phyloP scores from a whole-genome alignment of 2,888 invertebrate species.

The Perithous albicinctus region DNA sequence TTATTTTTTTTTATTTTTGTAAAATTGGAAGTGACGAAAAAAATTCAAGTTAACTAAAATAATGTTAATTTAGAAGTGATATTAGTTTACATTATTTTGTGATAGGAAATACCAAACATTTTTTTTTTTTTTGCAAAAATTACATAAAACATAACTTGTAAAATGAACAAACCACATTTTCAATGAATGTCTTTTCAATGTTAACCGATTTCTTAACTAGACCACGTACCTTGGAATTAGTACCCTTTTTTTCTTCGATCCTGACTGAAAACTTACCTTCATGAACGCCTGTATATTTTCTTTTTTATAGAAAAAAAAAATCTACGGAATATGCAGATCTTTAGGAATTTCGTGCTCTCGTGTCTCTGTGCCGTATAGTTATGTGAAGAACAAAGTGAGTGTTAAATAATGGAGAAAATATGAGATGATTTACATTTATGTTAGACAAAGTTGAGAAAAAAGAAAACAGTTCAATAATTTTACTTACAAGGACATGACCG shows the following conservation, averaged over 20 bases:
- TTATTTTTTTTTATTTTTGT: too few relatives aligned
- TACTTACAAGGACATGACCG: slow-evolving; percentile 87
- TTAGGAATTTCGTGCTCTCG: slow-evolving; percentile 13
- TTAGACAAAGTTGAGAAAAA: neutral
- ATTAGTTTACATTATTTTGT: too few relatives aligned
- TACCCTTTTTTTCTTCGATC: slow-evolving; percentile 30
- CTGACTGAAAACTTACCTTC: slow-evolving; percentile 46
- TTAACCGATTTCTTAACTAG: neutral
- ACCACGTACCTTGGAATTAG: slow-evolving; percentile 18
- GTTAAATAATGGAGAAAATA: slow-evolving; percentile 26
- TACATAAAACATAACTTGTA: too few relatives aligned
- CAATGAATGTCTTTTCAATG: neutral
- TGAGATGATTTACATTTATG: neutral
- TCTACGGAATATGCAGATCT: slow-evolving; percentile 15
- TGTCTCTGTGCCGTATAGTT: slow-evolving; percentile 6
- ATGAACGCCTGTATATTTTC: slow-evolving; percentile 25
- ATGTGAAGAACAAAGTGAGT: slow-evolving; percentile 19
- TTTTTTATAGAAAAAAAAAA: slow-evolving; percentile 9
- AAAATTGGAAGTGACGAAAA: too few relatives aligned
- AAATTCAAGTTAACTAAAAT: too few relatives aligned
- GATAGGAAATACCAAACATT: too few relatives aligned
- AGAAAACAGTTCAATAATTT: slow-evolving; percentile 20
- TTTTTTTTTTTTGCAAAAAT: too few relatives aligned
- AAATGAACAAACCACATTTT: too few relatives aligned
- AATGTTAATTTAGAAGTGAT: too few relatives aligned